phyloP scores from a whole-genome alignment of 1,140 invertebrate species.

The Listronotus bonariensis region DNA sequence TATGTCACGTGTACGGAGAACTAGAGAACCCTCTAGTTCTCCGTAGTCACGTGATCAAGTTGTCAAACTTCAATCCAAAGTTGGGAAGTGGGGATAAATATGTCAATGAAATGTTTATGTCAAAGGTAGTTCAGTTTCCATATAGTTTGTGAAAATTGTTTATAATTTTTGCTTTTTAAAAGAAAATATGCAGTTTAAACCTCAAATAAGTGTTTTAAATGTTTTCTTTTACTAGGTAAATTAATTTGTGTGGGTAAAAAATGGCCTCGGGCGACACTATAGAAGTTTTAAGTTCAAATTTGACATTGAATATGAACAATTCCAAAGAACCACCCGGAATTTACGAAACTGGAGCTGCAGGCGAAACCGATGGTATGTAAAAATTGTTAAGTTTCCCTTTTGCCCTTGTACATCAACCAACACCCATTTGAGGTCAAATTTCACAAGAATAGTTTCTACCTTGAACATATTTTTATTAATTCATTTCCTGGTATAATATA shows the following conservation, averaged over 20 bases:
- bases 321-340: constrained; percentile 44
- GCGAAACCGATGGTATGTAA: constrained; percentile 46
- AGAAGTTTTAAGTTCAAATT: constrained; percentile 59
- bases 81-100: constrained; percentile 12
- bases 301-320: constrained; percentile 45
- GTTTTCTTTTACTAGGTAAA: constrained; percentile 19
- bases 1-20: too few species aligned
- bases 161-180: constrained; percentile 29
- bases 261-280: constrained; percentile 73
- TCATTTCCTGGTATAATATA: not conserved
- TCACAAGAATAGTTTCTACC: constrained; percentile 5
- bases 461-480: not conserved
- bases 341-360: constrained; percentile 40
- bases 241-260: constrained; percentile 51
- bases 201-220: constrained; percentile 12
- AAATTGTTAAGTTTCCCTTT: constrained; percentile 17
- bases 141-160: constrained; percentile 34
- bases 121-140: constrained; percentile 24
- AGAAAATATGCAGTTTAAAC: constrained; percentile 33
- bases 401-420: constrained; percentile 4
- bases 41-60: constrained; percentile 12
- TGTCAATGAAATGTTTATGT: constrained; percentile 19
- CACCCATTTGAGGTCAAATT: constrained; percentile 20
- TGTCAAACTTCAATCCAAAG: not conserved
- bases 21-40: too few species aligned